Evolutionary conservation across 2,888 invertebrate genomes (phyloP).

Genomic region (Prosapia bicincta): DNA sequence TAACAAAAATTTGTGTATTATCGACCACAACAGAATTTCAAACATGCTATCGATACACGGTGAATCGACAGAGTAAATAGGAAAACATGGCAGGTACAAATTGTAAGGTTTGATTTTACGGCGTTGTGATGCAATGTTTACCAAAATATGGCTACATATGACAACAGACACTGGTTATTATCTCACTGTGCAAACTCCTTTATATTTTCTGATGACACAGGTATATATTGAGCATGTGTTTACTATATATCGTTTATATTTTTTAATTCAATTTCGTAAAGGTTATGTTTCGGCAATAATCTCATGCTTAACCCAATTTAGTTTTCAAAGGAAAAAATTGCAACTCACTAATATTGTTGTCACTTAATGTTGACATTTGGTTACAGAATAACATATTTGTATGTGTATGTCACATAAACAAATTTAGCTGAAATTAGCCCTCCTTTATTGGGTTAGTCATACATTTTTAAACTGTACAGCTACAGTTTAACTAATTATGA

Average conservation of each 20-base stretch:
- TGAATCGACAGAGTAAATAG: background rate
- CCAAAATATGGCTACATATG: slow-evolving; percentile 81
- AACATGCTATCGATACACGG: background rate
- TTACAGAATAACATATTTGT: background rate
- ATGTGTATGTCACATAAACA: background rate
- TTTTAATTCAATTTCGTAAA: background rate
- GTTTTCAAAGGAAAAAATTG: background rate
- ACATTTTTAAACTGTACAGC: background rate
- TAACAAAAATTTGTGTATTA: too few relatives aligned
- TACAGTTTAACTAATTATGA: background rate
- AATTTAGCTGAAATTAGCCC: background rate
- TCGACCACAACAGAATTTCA: too few relatives aligned
- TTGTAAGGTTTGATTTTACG: background rate
- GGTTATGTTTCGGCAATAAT: slow-evolving; percentile 28
- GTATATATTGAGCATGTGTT: slow-evolving; percentile 40
- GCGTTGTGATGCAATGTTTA: slow-evolving; percentile 37
- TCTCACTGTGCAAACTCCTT: slow-evolving; percentile 93
- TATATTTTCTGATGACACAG: slow-evolving; percentile 93
- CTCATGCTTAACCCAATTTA: background rate
- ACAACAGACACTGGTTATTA: slow-evolving; percentile 89
- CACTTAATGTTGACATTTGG: background rate
- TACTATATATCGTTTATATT: background rate
- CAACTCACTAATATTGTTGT: too few relatives aligned
- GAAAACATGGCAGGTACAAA: background rate
- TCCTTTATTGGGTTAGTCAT: background rate